Conservation (phyloP, 1,140 invertebrate species). For the Lineus longissimus region DNA sequence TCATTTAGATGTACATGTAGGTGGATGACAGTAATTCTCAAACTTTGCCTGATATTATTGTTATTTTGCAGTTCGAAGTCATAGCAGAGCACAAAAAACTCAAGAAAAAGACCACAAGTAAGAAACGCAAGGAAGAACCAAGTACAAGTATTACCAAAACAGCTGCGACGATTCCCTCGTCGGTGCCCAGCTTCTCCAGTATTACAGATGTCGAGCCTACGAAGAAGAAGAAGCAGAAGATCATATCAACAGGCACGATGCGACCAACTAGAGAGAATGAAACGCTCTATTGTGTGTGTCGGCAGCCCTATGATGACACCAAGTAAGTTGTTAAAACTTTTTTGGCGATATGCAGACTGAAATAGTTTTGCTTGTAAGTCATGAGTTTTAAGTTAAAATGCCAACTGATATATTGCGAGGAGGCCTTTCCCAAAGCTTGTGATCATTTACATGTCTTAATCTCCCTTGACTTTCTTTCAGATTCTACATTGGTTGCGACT, state of each 20-base stretch:
- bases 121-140: conserved; percentile 10
- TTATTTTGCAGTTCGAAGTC: too few relatives aligned
- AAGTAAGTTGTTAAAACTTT: too few relatives aligned
- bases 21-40: too few relatives aligned
- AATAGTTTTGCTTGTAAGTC: too few relatives aligned
- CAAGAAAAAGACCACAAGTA: conserved; percentile 15
- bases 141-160: conserved; percentile 10
- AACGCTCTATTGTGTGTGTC: conserved; percentile 88
- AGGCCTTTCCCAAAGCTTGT: too few relatives aligned
- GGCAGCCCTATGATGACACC: conserved; percentile 88
- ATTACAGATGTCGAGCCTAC: neutral
- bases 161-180: conserved; percentile 8
- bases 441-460: too few relatives aligned
- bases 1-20: too few relatives aligned
- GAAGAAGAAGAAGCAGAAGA: conserved; percentile 45
- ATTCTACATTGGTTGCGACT: conserved; percentile 97
- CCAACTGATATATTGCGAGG: too few relatives aligned
- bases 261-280: conserved; percentile 30
- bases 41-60: too few relatives aligned
- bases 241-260: conserved; percentile 41
- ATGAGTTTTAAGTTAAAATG: too few relatives aligned
- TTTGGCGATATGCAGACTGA: too few relatives aligned
- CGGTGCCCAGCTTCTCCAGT: conserved; percentile 11
- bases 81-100: neutral
- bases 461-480: conserved; percentile 52